phyloP scores from a whole-genome alignment of 2,797 vertebrate genomes.

The Cyclopterus lumpus region DNA sequence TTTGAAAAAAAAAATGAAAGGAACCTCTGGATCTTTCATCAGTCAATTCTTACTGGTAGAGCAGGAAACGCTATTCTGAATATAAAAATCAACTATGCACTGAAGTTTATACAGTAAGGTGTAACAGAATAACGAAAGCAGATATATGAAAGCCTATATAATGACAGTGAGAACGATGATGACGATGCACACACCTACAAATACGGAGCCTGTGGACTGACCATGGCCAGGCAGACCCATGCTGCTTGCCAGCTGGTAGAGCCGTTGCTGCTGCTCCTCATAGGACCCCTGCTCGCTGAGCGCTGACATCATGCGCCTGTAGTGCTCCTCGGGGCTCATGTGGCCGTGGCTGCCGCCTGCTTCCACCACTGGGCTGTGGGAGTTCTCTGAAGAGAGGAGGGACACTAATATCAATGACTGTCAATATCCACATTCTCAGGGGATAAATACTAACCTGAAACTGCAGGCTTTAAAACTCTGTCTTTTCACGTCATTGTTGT shows the following conservation, averaged over 20 bases:
- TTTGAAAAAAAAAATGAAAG: conserved; percentile 8
- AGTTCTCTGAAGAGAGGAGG: conserved; percentile 84
- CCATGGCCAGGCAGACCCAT: conserved; percentile 92
- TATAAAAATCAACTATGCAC: conserved; percentile 31
- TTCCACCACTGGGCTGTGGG: conserved; percentile 89
- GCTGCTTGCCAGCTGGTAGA: conserved; percentile 94
- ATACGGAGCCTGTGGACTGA: conserved; percentile 61
- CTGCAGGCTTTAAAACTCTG: background rate
- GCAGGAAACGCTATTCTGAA: conserved; percentile 14
- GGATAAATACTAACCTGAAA: conserved; percentile 7
- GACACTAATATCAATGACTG: conserved; percentile 1
- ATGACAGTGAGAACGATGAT: background rate
- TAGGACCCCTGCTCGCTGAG: conserved; percentile 91
- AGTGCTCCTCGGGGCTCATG: conserved; percentile 98
- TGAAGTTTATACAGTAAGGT: background rate
- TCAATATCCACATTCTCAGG: conserved; percentile 14
- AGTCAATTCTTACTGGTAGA: conserved; percentile 21
- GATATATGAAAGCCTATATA: background rate
- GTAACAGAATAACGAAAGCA: background rate
- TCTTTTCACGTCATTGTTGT: background rate
- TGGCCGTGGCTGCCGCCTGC: conserved; percentile 84
- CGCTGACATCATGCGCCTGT: conserved; percentile 94
- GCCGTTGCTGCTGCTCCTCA: conserved; percentile 95
- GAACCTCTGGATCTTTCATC: conserved; percentile 23
- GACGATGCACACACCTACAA: conserved; percentile 28